A percentile compares a stretch with the other conserved stretches of the same genome.
Evolutionary conservation across 2,888 invertebrate genomes (phyloP).

Genomic region (Nymphalis polychloros): DNA sequence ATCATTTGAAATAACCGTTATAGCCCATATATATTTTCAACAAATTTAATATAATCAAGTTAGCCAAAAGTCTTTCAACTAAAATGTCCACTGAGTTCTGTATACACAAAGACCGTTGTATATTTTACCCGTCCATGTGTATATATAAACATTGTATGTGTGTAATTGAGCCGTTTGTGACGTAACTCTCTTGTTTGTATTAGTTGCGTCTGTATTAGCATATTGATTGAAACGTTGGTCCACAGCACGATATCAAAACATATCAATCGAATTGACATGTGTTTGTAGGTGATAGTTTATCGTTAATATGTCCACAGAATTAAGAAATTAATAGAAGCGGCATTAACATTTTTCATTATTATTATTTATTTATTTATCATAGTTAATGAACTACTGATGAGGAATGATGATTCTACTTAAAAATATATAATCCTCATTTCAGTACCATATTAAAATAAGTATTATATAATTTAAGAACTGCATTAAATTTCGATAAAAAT

Average conservation of each 20-base stretch:
- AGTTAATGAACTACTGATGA: too few species aligned
- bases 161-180: constrained; percentile 12
- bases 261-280: constrained; percentile 29
- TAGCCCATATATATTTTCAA: too few species aligned
- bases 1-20: too few species aligned
- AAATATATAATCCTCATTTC: too few species aligned
- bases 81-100: neutral
- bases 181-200: constrained; percentile 17
- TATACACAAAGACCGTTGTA: neutral
- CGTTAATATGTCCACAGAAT: neutral
- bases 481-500: too few species aligned
- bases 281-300: constrained; percentile 18
- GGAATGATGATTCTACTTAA: too few species aligned
- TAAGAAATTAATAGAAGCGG: neutral
- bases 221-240: constrained; percentile 37
- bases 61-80: too few species aligned
- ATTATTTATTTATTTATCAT: too few species aligned
- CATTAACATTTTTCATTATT: neutral
- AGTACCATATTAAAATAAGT: too few species aligned
- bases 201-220: constrained; percentile 31
- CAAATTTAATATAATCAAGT: too few species aligned
- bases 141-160: neutral
- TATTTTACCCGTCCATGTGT: neutral
- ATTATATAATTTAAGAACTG: too few species aligned
- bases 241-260: constrained; percentile 31